Evolutionary conservation across 2,888 invertebrate genomes (phyloP).

Genomic region (Plagodis pulveraria): DNA sequence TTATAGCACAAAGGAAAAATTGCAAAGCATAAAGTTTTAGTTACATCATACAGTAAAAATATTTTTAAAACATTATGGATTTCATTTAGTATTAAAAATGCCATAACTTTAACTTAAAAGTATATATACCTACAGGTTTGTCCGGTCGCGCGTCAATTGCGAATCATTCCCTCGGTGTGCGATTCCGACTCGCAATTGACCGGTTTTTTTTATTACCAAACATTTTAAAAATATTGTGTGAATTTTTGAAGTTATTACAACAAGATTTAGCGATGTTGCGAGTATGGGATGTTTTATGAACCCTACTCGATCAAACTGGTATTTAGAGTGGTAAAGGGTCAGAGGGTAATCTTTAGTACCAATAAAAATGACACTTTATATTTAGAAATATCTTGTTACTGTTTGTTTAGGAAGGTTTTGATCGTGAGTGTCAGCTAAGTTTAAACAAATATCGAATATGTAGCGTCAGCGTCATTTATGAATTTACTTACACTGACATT

Average conservation of each 20-base stretch:
- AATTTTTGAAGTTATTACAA: background rate
- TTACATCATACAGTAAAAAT: too few species aligned
- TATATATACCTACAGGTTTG: too few species aligned
- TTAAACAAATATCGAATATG: background rate
- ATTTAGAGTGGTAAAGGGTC: slow-evolving; percentile 17
- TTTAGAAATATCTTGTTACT: background rate
- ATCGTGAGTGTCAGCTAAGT: background rate
- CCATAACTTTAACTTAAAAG: too few species aligned
- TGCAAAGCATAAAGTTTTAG: too few species aligned
- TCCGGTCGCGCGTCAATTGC: too few species aligned
- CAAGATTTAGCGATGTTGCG: slow-evolving; percentile 5
- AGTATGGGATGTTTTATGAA: slow-evolving; percentile 21
- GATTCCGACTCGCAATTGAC: too few species aligned
- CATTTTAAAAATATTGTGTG: background rate
- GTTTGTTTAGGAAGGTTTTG: slow-evolving; percentile 7
- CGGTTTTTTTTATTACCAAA: background rate
- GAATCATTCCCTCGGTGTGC: too few species aligned
- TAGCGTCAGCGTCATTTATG: background rate
- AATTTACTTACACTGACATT: too few species aligned
- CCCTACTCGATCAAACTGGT: slow-evolving; percentile 13
- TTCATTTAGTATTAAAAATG: too few species aligned
- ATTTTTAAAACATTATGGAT: too few species aligned
- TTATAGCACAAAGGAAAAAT: too few species aligned
- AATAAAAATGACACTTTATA: slow-evolving; percentile 18
- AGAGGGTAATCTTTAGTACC: slow-evolving; percentile 21